phyloP scores from a whole-genome alignment of 2,888 invertebrate species.

The Tenthredo mesomela region DNA sequence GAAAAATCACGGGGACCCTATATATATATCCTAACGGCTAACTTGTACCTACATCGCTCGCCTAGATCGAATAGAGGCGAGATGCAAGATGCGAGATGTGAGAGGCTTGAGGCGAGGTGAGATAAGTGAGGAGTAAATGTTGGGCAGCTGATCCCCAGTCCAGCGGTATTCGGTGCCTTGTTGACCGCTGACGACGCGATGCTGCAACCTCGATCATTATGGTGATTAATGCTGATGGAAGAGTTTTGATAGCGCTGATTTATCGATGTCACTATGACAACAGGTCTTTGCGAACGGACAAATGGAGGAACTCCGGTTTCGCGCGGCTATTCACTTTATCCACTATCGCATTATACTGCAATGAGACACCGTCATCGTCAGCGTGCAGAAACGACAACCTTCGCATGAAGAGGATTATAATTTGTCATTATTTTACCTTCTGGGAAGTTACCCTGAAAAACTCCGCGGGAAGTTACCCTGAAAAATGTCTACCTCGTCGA shows the following conservation, averaged over 20 bases:
- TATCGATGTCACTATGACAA: constrained; percentile 74
- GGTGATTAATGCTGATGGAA: constrained; percentile 77
- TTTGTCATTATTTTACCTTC: constrained; percentile 2
- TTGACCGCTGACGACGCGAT: constrained; percentile 57
- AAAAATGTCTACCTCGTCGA: neutral
- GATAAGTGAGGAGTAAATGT: constrained; percentile 66
- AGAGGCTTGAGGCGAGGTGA: constrained; percentile 56
- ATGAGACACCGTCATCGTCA: constrained; percentile 1
- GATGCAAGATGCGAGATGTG: constrained; percentile 53
- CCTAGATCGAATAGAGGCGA: constrained; percentile 46
- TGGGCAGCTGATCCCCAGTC: constrained; percentile 60
- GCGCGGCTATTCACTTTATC: constrained; percentile 31
- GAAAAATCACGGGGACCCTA: constrained; percentile 17
- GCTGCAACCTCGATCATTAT: constrained; percentile 71
- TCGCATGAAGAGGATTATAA: neutral
- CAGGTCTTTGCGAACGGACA: constrained; percentile 51
- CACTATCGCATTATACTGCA: neutral
- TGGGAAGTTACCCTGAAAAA: neutral
- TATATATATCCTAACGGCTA: neutral
- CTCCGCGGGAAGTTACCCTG: neutral
- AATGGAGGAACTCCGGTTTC: constrained; percentile 34
- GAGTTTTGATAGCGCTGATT: constrained; percentile 74
- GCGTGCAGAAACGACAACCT: neutral
- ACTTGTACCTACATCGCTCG: constrained; percentile 16
- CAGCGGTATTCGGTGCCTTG: constrained; percentile 72